A percentile compares a stretch with the other conserved stretches of the same genome.
Evolutionary conservation across 2,113 vertebrate genomes (phyloP).

Genomic region (Trogon surrucura): DNA sequence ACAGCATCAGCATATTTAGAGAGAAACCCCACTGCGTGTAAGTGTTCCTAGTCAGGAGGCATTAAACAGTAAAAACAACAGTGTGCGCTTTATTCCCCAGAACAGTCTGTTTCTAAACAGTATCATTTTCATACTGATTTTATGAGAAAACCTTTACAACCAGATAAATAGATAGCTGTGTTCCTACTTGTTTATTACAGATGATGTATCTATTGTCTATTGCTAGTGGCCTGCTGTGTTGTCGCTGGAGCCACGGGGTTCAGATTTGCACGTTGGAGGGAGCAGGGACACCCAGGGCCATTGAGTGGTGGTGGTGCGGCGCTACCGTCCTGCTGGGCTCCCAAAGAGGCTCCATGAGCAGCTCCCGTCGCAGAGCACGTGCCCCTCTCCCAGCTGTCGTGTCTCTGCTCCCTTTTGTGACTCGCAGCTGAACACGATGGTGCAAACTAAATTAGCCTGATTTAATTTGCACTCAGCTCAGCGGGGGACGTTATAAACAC

Average conservation of each 20-base stretch:
- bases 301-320: background rate
- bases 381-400: background rate
- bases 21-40: background rate
- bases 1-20: background rate
- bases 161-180: background rate
- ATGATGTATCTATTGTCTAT: background rate
- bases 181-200: constrained; percentile 1
- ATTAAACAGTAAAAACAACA: constrained; percentile 38
- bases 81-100: background rate
- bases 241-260: background rate
- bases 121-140: constrained; percentile 12
- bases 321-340: fast-evolving
- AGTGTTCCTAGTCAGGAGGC: constrained; percentile 21
- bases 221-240: background rate
- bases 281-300: background rate
- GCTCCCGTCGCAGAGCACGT: background rate
- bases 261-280: background rate
- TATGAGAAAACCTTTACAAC: constrained; percentile 15
- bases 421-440: background rate
- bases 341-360: background rate
- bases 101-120: constrained; percentile 29
- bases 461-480: constrained; percentile 39
- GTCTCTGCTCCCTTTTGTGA: background rate
- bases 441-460: constrained; percentile 43
- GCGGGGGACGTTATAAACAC: constrained; percentile 34